Conservation (phyloP, 2,888 invertebrate species). For the Cyclophora albipunctata region DNA sequence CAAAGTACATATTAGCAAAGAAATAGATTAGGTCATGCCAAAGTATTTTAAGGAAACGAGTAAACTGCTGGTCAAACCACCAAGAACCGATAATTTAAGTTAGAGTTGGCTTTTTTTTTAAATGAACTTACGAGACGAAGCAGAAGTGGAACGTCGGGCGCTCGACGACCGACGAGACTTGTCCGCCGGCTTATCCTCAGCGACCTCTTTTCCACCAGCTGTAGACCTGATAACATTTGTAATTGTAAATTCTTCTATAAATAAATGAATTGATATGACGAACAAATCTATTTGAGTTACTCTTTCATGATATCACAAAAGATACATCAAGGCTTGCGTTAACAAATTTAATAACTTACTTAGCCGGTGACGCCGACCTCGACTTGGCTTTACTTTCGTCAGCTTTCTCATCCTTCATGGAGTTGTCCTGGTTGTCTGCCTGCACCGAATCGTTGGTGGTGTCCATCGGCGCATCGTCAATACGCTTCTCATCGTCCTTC, state of each 20-base stretch:
- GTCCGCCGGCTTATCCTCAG: constrained; percentile 48
- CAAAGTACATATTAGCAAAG: too few relatives aligned
- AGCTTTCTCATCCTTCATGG: constrained; percentile 36
- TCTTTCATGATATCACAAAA: too few relatives aligned
- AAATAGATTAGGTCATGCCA: too few relatives aligned
- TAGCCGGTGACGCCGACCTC: constrained; percentile 61
- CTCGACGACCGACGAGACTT: constrained; percentile 54
- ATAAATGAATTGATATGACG: too few relatives aligned
- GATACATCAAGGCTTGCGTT: background rate
- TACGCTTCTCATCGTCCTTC: constrained; percentile 51
- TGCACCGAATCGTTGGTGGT: constrained; percentile 37
- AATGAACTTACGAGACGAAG: constrained; percentile 56
- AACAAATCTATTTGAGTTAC: too few relatives aligned
- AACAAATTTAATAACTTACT: constrained; percentile 32
- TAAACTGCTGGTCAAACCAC: too few relatives aligned
- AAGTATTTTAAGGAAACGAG: too few relatives aligned
- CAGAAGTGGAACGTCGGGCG: constrained; percentile 57
- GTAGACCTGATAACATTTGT: constrained; percentile 26
- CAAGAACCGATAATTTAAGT: too few relatives aligned
- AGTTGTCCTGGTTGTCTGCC: constrained; percentile 52
- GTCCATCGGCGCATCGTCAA: constrained; percentile 52
- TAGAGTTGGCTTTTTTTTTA: too few relatives aligned
- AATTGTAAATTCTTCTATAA: too few relatives aligned
- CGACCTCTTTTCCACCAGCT: constrained; percentile 32
- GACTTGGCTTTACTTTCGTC: constrained; percentile 36